phyloP scores from a whole-genome alignment of 2,113 vertebrate species.

The Neogobius melanostomus region DNA sequence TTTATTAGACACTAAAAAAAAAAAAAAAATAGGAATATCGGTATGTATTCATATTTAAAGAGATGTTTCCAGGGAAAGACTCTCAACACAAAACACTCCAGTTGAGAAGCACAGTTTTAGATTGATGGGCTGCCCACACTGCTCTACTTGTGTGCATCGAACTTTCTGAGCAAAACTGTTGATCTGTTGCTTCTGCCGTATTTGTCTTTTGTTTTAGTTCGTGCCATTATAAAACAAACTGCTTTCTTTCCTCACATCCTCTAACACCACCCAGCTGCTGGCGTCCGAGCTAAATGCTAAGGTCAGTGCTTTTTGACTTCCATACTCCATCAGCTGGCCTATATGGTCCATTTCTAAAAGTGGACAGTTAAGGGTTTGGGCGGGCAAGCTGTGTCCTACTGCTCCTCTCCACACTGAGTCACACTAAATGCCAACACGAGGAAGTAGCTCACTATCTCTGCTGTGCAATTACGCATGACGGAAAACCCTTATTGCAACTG shows the following conservation, averaged over 20 bases:
- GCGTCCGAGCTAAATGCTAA: constrained; percentile 27
- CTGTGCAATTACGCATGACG: constrained; percentile 49
- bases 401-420: constrained; percentile 5
- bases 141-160: too few species aligned
- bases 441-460: constrained; percentile 24
- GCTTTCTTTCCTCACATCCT: not conserved
- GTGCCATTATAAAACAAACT: not conserved
- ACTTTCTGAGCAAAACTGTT: too few species aligned
- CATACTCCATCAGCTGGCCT: constrained; percentile 13
- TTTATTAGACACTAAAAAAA: too few species aligned
- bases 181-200: too few species aligned
- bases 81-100: too few species aligned
- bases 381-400: not conserved
- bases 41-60: too few species aligned
- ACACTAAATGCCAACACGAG: constrained; percentile 27
- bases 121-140: too few species aligned
- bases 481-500: constrained; percentile 44
- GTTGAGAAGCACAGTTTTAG: too few species aligned
- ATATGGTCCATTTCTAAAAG: not conserved
- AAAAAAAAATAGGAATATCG: too few species aligned
- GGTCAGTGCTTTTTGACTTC: constrained; percentile 20
- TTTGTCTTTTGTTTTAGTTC: not conserved
- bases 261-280: constrained; percentile 9
- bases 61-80: too few species aligned
- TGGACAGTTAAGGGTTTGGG: constrained; percentile 25